phyloP scores from a whole-genome alignment of 2,113 vertebrate species.

The Rhineura floridana region DNA sequence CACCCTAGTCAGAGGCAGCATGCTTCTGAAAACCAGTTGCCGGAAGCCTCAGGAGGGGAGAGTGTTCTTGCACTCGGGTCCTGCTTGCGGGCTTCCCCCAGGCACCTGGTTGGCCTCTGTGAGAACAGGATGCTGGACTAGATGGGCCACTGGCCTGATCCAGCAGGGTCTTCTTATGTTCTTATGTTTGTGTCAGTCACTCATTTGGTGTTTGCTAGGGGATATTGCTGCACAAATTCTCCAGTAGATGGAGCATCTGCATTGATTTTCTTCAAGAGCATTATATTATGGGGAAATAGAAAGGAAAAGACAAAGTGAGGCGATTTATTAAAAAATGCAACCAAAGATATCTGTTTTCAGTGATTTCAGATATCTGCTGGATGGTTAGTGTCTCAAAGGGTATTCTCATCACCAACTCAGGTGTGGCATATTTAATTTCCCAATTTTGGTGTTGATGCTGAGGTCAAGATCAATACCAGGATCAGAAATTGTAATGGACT shows the following conservation, averaged over 20 bases:
- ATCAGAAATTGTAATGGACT: background rate
- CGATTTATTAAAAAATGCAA: background rate
- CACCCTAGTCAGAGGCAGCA: too few relatives aligned
- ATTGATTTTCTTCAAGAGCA: constrained; percentile 58
- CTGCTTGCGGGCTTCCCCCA: too few relatives aligned
- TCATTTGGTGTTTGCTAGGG: background rate
- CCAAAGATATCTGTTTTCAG: background rate
- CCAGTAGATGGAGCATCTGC: constrained; percentile 72
- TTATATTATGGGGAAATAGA: background rate
- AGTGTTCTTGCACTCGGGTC: too few relatives aligned
- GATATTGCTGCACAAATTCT: constrained; percentile 50
- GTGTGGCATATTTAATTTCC: background rate
- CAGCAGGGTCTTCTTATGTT: too few relatives aligned
- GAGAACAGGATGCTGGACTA: too few relatives aligned
- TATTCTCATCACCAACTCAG: background rate
- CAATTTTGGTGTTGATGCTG: background rate
- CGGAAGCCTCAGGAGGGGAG: too few relatives aligned
- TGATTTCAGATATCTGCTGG: background rate
- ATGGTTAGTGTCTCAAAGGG: background rate
- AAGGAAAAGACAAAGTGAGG: background rate
- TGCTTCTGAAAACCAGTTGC: too few relatives aligned
- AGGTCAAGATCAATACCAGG: background rate
- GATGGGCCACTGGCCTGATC: too few relatives aligned
- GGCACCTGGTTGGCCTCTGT: too few relatives aligned
- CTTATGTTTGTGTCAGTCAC: background rate